Conservation (phyloP, 2,113 vertebrate species). For the Mystacornis crossleyi region DNA sequence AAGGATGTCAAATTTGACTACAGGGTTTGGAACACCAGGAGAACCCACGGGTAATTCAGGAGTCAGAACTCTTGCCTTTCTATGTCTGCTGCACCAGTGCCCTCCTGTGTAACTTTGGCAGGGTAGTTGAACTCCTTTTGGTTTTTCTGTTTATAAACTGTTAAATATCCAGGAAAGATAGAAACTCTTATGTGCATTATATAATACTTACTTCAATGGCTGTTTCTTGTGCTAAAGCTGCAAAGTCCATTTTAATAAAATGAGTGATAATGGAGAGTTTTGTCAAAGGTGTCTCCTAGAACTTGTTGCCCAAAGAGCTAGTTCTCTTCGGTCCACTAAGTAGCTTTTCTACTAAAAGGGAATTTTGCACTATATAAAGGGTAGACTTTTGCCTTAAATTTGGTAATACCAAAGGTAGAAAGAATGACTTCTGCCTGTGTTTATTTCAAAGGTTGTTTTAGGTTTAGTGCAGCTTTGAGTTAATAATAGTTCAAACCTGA, state of each 20-base stretch:
- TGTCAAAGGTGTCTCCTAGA: not conserved
- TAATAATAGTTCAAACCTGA: not conserved
- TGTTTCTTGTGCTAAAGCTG: not conserved
- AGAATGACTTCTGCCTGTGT: not conserved
- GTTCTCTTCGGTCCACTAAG: not conserved
- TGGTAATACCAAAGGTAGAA: not conserved
- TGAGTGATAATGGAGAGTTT: not conserved
- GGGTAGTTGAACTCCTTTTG: not conserved
- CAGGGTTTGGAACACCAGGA: fast-evolving
- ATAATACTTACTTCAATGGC: not conserved
- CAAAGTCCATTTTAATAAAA: not conserved
- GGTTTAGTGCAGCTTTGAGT: not conserved
- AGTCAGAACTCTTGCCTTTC: not conserved
- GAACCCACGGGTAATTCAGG: not conserved
- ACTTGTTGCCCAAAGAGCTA: not conserved
- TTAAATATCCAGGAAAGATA: not conserved
- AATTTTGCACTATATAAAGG: not conserved
- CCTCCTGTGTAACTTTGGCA: not conserved
- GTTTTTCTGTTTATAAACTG: not conserved
- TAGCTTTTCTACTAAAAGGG: not conserved
- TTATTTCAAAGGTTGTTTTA: not conserved
- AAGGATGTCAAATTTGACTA: not conserved
- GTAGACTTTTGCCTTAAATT: not conserved
- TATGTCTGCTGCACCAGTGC: fast-evolving
- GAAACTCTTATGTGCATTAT: not conserved